phyloP scores from a whole-genome alignment of 2,797 vertebrate species.

The Intellagama lesueurii region DNA sequence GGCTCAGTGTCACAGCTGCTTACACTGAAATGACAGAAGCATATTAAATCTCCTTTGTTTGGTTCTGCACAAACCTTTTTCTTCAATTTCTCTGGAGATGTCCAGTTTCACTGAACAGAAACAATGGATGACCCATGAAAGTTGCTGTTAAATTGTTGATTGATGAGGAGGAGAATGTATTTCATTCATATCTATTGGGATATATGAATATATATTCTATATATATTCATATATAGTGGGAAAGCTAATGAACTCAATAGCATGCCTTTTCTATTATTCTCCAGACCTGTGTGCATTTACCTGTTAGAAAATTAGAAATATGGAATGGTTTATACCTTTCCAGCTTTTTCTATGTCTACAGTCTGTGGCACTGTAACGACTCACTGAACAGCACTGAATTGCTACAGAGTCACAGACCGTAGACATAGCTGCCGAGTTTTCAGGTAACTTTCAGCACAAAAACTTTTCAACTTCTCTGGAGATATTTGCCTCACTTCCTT shows the following conservation, averaged over 20 bases:
- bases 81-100: conserved; percentile 31
- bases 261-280: not conserved
- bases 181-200: too few relatives aligned
- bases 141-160: conserved; percentile 33
- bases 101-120: conserved; percentile 45
- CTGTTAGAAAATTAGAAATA: too few relatives aligned
- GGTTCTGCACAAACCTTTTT: conserved; percentile 38
- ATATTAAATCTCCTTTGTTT: conserved; percentile 56
- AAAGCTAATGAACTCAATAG: conserved; percentile 34
- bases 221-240: conserved; percentile 3
- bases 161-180: not conserved
- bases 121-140: conserved; percentile 47
- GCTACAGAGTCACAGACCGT: not conserved
- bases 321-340: too few relatives aligned
- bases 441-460: not conserved
- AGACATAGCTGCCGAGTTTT: not conserved
- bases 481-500: not conserved
- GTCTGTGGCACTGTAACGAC: too few relatives aligned
- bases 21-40: conserved; percentile 49
- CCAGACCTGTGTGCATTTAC: not conserved
- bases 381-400: not conserved
- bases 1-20: conserved; percentile 57
- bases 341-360: too few relatives aligned
- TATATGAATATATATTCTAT: too few relatives aligned
- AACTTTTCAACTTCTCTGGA: not conserved